These are phyloP conservation scores for Nannospalax galili DNA, from an alignment of 2,113 vertebrate species.

Conservation along the genomic window DNA sequence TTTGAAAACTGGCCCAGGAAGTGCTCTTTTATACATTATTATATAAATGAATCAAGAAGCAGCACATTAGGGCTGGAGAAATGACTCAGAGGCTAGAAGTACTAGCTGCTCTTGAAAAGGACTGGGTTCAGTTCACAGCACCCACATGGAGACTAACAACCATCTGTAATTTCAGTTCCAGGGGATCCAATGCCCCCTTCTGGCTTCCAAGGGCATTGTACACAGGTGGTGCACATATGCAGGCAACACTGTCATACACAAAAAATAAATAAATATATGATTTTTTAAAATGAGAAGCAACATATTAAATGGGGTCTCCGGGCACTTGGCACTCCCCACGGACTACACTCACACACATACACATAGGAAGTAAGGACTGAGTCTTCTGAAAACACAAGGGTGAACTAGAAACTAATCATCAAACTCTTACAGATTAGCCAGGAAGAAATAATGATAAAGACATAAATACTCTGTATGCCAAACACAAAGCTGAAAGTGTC, in stretches of 20 bases:
- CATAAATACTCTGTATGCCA: background rate
- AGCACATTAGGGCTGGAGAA: background rate
- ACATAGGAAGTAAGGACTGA: background rate
- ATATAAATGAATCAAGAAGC: background rate
- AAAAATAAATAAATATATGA: no score
- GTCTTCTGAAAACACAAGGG: conserved; percentile 6
- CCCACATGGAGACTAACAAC: no score
- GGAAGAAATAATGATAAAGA: background rate
- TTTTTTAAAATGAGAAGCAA: background rate
- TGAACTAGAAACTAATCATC: background rate
- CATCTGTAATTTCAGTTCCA: no score
- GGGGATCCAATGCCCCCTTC: no score
- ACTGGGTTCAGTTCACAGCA: no score
- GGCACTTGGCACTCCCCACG: background rate
- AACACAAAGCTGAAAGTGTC: background rate
- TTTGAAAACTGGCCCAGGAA: no score
- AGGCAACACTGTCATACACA: no score
- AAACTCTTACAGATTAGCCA: background rate
- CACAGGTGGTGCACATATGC: no score
- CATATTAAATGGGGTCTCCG: background rate
- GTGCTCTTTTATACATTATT: background rate
- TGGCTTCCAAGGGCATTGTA: no score
- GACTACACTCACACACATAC: background rate
- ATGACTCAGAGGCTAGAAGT: no score
- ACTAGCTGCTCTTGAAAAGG: no score